Percentiles rank a stretch among this genome's conserved stretches.
These are phyloP conservation scores for Actenoides hombroni DNA, from an alignment of 2,113 vertebrate species.

Conservation along the genomic window DNA sequence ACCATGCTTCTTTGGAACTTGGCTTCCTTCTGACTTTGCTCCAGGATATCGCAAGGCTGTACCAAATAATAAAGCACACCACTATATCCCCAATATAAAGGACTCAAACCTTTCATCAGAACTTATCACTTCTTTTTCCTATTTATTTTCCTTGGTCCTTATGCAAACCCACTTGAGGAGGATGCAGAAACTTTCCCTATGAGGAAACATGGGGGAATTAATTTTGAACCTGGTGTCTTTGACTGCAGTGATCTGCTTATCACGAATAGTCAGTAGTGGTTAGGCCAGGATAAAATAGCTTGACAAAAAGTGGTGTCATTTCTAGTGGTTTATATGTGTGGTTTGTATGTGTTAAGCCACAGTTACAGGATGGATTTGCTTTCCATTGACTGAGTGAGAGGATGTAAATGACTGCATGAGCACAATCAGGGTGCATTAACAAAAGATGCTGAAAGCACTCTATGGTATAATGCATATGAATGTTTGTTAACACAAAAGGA, in stretches of 20 bases:
- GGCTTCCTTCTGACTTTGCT: neutral
- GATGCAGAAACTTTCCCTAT: neutral
- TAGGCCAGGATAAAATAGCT: neutral
- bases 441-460: neutral
- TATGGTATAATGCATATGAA: fast-evolving
- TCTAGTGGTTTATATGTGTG: neutral
- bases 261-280: neutral
- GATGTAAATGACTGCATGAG: neutral
- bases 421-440: neutral
- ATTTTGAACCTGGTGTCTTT: neutral
- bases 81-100: neutral
- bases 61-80: neutral
- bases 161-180: neutral
- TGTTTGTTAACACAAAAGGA: neutral
- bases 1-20: neutral
- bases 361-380: neutral
- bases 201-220: fast-evolving
- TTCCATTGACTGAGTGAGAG: neutral
- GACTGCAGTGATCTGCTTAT: neutral
- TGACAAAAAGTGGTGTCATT: neutral
- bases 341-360: neutral
- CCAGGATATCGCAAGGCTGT: neutral
- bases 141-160: neutral
- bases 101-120: neutral
- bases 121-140: neutral